phyloP scores from a whole-genome alignment of 2,113 vertebrate species.

The Capra hircus region DNA sequence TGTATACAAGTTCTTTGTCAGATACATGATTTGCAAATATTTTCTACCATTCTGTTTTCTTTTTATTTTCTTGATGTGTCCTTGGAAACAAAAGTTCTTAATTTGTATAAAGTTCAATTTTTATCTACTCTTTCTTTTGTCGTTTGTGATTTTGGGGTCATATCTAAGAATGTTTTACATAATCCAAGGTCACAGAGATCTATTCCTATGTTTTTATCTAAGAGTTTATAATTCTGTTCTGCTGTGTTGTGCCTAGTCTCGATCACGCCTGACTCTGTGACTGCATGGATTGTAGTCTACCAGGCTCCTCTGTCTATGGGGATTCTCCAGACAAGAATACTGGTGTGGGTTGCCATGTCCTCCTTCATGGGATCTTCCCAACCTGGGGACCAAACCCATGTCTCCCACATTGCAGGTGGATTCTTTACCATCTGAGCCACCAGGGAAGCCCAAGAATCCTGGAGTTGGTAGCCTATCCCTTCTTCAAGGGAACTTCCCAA shows the following conservation, averaged over 20 bases:
- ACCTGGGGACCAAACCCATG: rapidly evolving
- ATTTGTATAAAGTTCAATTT: neutral
- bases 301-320: neutral
- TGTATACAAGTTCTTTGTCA: neutral
- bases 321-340: neutral
- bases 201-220: neutral
- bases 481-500: neutral
- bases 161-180: neutral
- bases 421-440: neutral
- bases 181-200: neutral
- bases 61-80: neutral
- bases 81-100: neutral
- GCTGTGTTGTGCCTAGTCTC: neutral
- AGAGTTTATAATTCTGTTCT: neutral
- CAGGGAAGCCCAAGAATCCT: neutral
- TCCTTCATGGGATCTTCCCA: neutral
- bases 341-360: neutral
- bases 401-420: neutral
- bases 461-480: neutral
- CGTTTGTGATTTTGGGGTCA: neutral
- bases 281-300: too few relatives aligned
- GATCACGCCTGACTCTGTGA: neutral
- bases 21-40: neutral
- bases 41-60: neutral
- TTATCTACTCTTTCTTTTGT: neutral